phyloP scores from a whole-genome alignment of 2,888 invertebrate species.

The Chrysotoxum bicinctum region DNA sequence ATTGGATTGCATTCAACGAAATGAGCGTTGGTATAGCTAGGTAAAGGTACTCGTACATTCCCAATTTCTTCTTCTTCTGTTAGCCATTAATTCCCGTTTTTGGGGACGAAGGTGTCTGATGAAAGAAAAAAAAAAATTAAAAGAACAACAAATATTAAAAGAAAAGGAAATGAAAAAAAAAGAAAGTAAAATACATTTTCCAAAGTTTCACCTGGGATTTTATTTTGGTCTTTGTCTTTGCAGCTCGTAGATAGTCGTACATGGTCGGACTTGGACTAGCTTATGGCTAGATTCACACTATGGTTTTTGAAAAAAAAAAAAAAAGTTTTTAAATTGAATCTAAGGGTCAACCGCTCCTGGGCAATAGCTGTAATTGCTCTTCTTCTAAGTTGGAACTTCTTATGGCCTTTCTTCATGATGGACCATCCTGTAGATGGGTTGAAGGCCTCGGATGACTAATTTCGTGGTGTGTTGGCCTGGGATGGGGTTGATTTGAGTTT shows the following conservation, averaged over 20 bases:
- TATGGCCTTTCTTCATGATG: no score
- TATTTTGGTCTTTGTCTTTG: conserved; percentile 36
- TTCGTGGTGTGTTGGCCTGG: no score
- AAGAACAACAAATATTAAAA: conserved; percentile 13
- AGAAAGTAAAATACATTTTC: conserved; percentile 23
- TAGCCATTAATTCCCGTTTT: conserved; percentile 38
- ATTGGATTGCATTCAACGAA: conserved; percentile 70
- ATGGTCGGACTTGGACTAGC: neutral
- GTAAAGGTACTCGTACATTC: neutral
- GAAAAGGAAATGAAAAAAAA: neutral
- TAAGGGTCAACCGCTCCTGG: no score
- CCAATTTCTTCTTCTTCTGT: neutral
- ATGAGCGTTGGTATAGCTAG: conserved; percentile 17
- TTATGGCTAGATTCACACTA: neutral
- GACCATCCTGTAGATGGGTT: no score
- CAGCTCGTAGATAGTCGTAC: neutral
- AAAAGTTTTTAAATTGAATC: no score
- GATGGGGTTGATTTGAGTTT: no score
- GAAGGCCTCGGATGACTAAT: no score
- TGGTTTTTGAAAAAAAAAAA: no score
- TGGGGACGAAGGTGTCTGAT: neutral
- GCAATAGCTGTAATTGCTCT: no score
- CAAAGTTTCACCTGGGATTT: conserved; percentile 64
- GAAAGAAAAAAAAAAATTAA: conserved; percentile 4
- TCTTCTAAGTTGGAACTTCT: no score